Conservation (phyloP, 1,140 invertebrate species). For the Glossosoma conforme region DNA sequence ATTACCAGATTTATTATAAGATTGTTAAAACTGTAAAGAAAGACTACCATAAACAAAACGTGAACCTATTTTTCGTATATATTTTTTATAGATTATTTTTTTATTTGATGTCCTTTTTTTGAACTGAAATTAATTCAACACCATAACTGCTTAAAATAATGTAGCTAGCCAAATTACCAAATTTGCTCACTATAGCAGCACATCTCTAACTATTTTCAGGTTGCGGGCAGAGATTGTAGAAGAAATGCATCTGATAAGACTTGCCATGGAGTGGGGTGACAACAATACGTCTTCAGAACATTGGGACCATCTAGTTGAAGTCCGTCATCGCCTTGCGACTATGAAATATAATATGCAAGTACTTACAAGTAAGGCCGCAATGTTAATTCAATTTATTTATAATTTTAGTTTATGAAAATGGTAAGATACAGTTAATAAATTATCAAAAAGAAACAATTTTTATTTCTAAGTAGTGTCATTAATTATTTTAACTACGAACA, state of each 20-base stretch:
- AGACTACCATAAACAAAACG: too few species aligned
- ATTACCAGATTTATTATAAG: too few species aligned
- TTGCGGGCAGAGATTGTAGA: constrained; percentile 40
- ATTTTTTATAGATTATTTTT: background rate
- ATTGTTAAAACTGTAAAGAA: too few species aligned
- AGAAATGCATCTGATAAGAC: constrained; percentile 44
- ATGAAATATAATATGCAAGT: constrained; percentile 43
- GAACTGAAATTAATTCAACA: too few species aligned
- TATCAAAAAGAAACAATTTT: too few species aligned
- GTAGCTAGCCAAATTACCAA: constrained; percentile 6
- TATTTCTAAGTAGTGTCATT: too few species aligned
- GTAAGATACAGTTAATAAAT: too few species aligned
- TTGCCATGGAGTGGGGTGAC: constrained; percentile 47
- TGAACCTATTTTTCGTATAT: too few species aligned
- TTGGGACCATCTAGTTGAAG: constrained; percentile 44
- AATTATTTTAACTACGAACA: too few species aligned
- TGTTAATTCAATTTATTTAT: background rate
- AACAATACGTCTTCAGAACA: constrained; percentile 42
- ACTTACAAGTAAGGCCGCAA: constrained; percentile 38
- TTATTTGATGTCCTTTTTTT: too few species aligned
- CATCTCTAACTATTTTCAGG: constrained; percentile 34
- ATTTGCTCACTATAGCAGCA: constrained; percentile 1
- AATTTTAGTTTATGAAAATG: too few species aligned
- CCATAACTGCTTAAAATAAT: too few species aligned
- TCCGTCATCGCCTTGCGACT: constrained; percentile 40